Base-by-base conservation (phyloP, 37 sponge, comb jelly and placozoan species). In the Eunapius fragilis region DNA sequence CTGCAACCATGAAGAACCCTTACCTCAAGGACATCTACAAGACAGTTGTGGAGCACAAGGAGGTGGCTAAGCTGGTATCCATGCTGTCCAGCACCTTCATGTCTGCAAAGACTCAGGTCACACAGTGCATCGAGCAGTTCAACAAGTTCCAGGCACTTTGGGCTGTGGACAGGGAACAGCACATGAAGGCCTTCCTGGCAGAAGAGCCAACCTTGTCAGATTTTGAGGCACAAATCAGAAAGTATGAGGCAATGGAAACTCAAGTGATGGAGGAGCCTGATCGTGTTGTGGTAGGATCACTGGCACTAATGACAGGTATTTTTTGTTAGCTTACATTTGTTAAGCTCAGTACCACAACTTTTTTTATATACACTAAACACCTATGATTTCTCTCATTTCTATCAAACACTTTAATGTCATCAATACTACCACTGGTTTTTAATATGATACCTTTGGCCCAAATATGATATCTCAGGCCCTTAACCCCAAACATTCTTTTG, bases 31-130 rank as follows among this genome's bases (percentile, higher is more conserved):
- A 79, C 67, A 91, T 86, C 75, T 85, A 85, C 75, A 77, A 72
- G 25, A 36, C 68, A 24, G 92, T 98, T 25, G 49, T 85, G 3
- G 97, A 98, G 83, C 89, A 98, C 93, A 98, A 95, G 78, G 99
- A 98, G 23, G 85, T 97, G 14, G 92, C 91, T 30, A 98, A 98
- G 78, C 78, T 95, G 70, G 74, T 95, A 9, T 89, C 96, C 38
- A 68, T 93, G 19, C 90, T 98, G 48, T 86, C 90, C 47, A 88
- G 97, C 1, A 90, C 87, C 24, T 71, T 98, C 69, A 98, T 87
- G 68, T 93, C 97, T 41, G 95, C 97, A 38, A 98, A 97, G 78
- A 80, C 33, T 12, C 89, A 91, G 50, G 79, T 98, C 35, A 91
- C 79, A 2, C 85, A 89, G 31, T 86, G 91, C 25, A 72, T 97